Percentiles rank a stretch among this genome's conserved stretches.
Evolutionary conservation across 2,113 vertebrate species (phyloP).

Genomic region (Cariama cristata): DNA sequence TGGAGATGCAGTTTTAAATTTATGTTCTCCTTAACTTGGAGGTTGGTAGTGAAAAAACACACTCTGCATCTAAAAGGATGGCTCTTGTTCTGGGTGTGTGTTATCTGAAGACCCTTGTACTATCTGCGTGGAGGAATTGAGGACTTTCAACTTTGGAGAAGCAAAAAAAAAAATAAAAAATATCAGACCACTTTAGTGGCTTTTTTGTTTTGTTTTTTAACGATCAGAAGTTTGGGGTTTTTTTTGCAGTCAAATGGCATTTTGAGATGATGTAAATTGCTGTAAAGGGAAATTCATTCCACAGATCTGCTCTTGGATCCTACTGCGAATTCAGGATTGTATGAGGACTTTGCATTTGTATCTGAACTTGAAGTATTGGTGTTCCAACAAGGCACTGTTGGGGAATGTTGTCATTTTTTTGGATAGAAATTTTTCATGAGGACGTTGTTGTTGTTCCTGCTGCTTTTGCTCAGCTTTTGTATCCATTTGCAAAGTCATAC

Average conservation of each 20-base stretch:
- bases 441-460: neutral
- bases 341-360: neutral
- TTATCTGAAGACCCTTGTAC: neutral
- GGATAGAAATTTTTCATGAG: neutral
- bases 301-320: neutral
- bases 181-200: neutral
- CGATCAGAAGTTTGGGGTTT: neutral
- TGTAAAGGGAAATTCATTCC: neutral
- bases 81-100: neutral
- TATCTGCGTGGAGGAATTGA: neutral
- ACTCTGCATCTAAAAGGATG: neutral
- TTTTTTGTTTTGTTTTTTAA: neutral
- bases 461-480: neutral
- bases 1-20: neutral
- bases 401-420: accelerated
- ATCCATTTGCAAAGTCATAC: neutral
- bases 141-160: neutral
- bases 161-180: too few relatives aligned
- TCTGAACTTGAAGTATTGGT: neutral
- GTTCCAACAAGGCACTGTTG: neutral
- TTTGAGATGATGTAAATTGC: neutral
- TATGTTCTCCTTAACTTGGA: neutral
- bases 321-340: neutral
- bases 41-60: neutral
- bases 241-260: neutral